Base-by-base conservation (phyloP, 1,140 invertebrate species). In the Xylocopa sonorina region DNA sequence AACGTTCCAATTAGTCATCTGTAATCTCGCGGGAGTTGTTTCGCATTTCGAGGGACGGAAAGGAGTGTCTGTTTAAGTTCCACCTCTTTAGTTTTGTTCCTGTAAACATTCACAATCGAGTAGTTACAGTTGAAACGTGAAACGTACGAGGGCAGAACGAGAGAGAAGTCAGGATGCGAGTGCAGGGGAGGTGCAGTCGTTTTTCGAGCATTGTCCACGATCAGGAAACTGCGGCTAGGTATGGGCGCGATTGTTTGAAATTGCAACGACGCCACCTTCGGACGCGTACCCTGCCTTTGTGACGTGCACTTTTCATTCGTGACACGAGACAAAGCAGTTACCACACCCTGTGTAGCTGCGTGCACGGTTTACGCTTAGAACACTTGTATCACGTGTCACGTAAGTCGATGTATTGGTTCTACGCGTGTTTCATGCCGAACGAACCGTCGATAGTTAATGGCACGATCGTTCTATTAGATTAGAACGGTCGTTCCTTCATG, bases 371-470 rank as follows among this genome's bases (percentile, higher is more conserved):
- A 71, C 69, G 71, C 66, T 85, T 73, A 73, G 76, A 82, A 85
- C 80, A 58, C 67, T 82, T 85, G 83, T 86, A 82, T 85, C 76
- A 60, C 84, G 80, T 80, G 84, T 86, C 84, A 82, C 84, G 84
- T 85, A 86, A 78, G 50, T 4, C 24, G n/a, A 27, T 50, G 75
- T 74, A 69, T 85, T 34, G 53, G 32, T n/a, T n/a, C 27, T 82
- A 85, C 75, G 84, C 83, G 76, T 73, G 67, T 46, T 41, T 66
- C 83, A 60, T 83, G 64, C 48, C 58, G 68, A 74, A 27, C 62
- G 62, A 68, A 24, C 60, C 16, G 10, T 69, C 63, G 57, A 38
- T 41, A 41, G 21, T 43, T 69, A 66, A 67, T 67, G 48, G 55
- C 34, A 58, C 43, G 71, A 55, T 67, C 46, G 21, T 55, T 51